Conservation (phyloP, 2,113 vertebrate genomes). For the Cairina moschata region DNA sequence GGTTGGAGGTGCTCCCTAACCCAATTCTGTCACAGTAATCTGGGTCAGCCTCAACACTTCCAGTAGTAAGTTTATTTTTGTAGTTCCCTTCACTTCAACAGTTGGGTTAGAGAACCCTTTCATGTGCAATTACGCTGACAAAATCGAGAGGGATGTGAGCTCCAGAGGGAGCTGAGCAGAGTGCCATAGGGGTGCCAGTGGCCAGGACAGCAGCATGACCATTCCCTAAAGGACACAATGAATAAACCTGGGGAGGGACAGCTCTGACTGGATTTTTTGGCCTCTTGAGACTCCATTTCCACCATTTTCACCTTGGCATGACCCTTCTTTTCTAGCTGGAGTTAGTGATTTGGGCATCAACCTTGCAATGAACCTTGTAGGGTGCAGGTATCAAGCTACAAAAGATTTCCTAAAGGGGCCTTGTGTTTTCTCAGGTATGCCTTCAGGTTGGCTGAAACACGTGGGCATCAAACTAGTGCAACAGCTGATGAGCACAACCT, state of each 20-base stretch:
- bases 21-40: conserved; percentile 67
- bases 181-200: neutral
- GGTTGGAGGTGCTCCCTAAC: conserved; percentile 68
- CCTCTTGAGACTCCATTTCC: neutral
- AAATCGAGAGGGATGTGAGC: conserved; percentile 21
- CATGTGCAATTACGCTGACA: conserved; percentile 51
- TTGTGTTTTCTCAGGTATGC: neutral
- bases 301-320: neutral
- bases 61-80: conserved; percentile 52
- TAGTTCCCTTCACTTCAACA: conserved; percentile 51
- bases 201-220: neutral
- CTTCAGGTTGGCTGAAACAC: neutral
- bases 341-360: neutral
- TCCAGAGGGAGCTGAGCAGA: rapidly evolving
- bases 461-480: neutral
- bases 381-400: neutral
- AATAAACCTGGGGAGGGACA: neutral
- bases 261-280: neutral
- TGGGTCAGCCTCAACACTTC: conserved; percentile 61
- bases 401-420: neutral
- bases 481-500: neutral
- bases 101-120: conserved; percentile 43
- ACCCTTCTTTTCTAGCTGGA: neutral
- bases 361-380: neutral
- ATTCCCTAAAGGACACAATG: neutral